Evolutionary conservation across 2,113 vertebrate genomes (phyloP).

Genomic region (Pelvicachromis taeniatus): DNA sequence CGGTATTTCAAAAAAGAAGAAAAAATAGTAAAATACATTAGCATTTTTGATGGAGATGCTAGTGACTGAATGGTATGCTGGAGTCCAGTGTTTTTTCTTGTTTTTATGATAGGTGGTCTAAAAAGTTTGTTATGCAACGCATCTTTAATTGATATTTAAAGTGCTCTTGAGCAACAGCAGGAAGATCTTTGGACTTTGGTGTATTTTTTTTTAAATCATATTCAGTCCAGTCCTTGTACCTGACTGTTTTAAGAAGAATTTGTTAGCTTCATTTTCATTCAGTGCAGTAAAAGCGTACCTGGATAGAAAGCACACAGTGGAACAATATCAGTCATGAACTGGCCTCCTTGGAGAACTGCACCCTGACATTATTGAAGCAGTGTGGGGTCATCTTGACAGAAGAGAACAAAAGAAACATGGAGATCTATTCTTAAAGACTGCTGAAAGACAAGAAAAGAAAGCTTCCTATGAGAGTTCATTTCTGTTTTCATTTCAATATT

Average conservation of each 20-base stretch:
- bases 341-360: accelerated
- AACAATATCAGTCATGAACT: background rate
- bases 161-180: background rate
- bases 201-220: background rate
- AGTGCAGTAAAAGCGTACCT: background rate
- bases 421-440: background rate
- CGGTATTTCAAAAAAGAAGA: background rate
- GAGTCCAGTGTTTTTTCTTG: accelerated
- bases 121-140: background rate
- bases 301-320: background rate
- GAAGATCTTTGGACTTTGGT: background rate
- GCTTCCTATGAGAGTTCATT: accelerated
- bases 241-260: too few relatives aligned
- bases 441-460: background rate
- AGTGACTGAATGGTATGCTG: accelerated
- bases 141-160: background rate
- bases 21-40: background rate
- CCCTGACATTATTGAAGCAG: background rate
- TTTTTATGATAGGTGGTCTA: background rate
- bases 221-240: background rate
- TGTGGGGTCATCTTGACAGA: background rate
- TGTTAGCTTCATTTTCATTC: background rate
- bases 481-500: background rate
- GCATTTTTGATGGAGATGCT: background rate
- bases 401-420: accelerated